These are phyloP conservation scores for Pemphigus obesinymphae DNA, from an alignment of 1,140 invertebrate species.

Conservation along the genomic window DNA sequence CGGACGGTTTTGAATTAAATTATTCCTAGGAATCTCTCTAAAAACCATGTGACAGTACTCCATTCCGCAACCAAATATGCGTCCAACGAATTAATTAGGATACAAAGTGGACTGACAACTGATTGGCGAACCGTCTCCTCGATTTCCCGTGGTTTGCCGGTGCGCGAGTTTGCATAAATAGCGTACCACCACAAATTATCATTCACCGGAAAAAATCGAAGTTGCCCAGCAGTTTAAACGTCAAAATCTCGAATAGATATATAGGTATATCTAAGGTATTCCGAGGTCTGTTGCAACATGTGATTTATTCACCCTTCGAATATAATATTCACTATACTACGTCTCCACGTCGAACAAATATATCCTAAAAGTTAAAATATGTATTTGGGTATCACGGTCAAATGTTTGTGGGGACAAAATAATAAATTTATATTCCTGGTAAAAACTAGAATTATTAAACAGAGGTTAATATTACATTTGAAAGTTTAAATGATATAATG, in stretches of 20 bases:
- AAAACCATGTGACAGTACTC: background rate
- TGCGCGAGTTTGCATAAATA: background rate
- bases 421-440: no score
- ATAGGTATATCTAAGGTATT: no score
- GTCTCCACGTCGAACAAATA: no score
- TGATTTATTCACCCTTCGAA: no score
- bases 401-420: no score
- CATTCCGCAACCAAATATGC: background rate
- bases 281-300: no score
- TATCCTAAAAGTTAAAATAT: no score
- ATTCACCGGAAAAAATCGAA: background rate
- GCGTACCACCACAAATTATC: background rate
- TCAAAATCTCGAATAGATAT: background rate
- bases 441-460: no score
- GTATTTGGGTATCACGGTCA: no score
- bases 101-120: background rate
- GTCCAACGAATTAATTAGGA: background rate
- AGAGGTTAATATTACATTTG: no score
- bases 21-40: background rate
- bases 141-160: background rate
- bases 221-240: background rate
- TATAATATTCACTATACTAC: no score
- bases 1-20: background rate
- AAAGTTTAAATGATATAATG: no score
- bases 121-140: background rate